Base-by-base conservation (phyloP, 2,113 vertebrate genomes). In the Amphilophus citrinellus region DNA sequence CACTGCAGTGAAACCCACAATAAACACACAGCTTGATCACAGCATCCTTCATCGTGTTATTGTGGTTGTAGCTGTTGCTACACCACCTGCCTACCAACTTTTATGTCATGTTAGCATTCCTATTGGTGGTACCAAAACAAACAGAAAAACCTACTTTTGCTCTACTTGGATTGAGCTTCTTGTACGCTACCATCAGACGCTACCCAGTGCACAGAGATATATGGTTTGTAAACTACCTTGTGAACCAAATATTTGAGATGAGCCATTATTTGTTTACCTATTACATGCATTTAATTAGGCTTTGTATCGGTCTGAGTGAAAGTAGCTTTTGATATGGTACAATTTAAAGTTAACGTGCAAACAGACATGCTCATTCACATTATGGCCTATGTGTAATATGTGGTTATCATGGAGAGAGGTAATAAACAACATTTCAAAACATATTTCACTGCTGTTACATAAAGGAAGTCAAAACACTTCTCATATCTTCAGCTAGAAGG, bases 401-500 rank as follows among this genome's bases (percentile, higher is more conserved):
- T 13, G 66, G 66, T 53, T 71, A 53, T 71, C 44, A 62, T 13
- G 20, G 11, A 61, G 1, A 71, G 22, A 73, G 56, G 58, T 65
- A 58, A 62, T 53, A 7, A 56, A 30, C 78, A 76, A 17, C 2
- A 61, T 79, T 57, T 83, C 14, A 37, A 56, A 84, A 61, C 32
- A 7, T 75, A 30, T 81, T 82, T 81, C 22, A 73, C 56, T 76
- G 37, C 65, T 76, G 42, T 77, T 65, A 24, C 14, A 7, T 11
- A 76, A 68, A 77, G 53, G 53, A 88, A 84, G 82, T 88, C 81
- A 32, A 77, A 90, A 76, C 78, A 81, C 35, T 79, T 81, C 89
- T 85, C 84, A 83, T 84, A 88, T 88, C 62, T 83, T 81, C 80
- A 62, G 60, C 84, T 18, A 53, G 78, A 86, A 65, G 71, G 87